Evolutionary conservation across 2,113 vertebrate genomes (phyloP).

Genomic region (Sinocyclocheilus rhinocerous): DNA sequence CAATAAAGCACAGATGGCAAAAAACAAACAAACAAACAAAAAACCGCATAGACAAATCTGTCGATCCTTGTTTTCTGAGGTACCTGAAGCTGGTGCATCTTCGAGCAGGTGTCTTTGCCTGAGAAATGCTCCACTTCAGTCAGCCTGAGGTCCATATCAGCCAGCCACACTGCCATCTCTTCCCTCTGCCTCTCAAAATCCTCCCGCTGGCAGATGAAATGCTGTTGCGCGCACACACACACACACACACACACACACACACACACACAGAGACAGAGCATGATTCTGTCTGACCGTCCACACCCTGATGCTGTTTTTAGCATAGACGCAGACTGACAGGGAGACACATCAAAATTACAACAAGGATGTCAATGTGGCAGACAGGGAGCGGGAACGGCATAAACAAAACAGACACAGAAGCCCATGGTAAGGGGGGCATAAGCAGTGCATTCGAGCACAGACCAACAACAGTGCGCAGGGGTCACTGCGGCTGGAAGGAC

Average conservation of each 20-base stretch:
- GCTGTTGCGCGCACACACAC: conserved; percentile 57
- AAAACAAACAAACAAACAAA: too few relatives aligned
- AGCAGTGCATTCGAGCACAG: not conserved
- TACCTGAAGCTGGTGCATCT: conserved; percentile 78
- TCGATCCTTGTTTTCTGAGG: not conserved
- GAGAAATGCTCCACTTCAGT: conserved; percentile 73
- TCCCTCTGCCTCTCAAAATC: conserved; percentile 75
- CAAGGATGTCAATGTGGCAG: conserved; percentile 6
- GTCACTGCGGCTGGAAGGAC: conserved; percentile 12
- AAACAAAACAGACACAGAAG: conserved; percentile 27
- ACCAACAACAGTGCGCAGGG: not conserved
- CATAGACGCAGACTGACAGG: not conserved
- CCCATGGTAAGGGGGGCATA: not conserved
- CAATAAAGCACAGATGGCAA: not conserved
- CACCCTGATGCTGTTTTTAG: conserved; percentile 29
- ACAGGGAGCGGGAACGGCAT: not conserved
- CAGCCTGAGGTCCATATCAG: conserved; percentile 75
- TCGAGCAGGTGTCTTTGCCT: conserved; percentile 68
- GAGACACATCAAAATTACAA: conserved; percentile 32
- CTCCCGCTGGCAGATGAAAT: conserved; percentile 74
- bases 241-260: not conserved
- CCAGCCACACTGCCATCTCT: conserved; percentile 74
- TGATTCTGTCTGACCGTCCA: conserved; percentile 19
- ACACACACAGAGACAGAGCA: too few relatives aligned
- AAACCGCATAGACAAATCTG: not conserved